phyloP scores from a whole-genome alignment of 2,797 vertebrate genomes.

The Tenualosa ilisha region DNA sequence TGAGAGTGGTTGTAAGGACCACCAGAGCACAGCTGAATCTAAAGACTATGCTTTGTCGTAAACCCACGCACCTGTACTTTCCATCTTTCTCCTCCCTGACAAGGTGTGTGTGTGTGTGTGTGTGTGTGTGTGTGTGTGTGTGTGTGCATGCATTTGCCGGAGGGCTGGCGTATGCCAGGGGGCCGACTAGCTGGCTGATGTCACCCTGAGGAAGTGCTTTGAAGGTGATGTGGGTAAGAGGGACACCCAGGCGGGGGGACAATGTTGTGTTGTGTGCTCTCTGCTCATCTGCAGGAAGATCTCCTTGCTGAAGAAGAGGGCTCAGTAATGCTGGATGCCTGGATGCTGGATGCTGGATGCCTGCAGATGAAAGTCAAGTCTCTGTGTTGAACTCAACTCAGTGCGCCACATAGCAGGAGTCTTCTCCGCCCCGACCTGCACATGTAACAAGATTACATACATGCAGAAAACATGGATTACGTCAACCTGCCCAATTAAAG shows the following conservation, averaged over 20 bases:
- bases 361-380: constrained; percentile 31
- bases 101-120: background rate
- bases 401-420: background rate
- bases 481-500: background rate
- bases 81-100: no score
- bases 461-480: background rate
- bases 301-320: constrained; percentile 36
- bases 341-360: constrained; percentile 41
- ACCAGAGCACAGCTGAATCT: background rate
- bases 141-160: background rate
- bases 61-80: no score
- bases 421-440: background rate
- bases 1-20: constrained; percentile 1
- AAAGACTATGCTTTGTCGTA: no score
- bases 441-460: background rate
- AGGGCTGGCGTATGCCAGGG: constrained; percentile 22
- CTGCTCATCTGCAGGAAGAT: constrained; percentile 21
- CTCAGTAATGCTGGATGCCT: constrained; percentile 52
- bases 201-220: constrained; percentile 75
- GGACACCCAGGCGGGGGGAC: constrained; percentile 67
- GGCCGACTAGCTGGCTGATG: constrained; percentile 64
- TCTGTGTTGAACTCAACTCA: background rate
- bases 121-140: background rate
- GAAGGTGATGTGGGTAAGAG: constrained; percentile 73
- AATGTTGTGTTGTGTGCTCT: constrained; percentile 64